phyloP scores from a whole-genome alignment of 53 echinoderm and acorn worm species.

The Patiria pectinifera region DNA sequence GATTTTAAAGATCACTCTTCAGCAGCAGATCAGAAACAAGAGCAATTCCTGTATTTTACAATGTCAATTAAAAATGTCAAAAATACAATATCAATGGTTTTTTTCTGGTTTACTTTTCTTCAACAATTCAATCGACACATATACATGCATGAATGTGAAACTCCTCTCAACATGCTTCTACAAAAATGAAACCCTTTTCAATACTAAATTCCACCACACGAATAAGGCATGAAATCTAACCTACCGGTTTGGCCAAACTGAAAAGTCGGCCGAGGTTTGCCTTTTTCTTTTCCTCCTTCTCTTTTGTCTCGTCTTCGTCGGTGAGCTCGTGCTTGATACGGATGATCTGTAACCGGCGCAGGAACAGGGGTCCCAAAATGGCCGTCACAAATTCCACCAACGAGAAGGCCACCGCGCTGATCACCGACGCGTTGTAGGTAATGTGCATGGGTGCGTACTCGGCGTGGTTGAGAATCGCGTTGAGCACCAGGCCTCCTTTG shows the following conservation, averaged over 20 bases:
- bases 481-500: slow-evolving; percentile 87
- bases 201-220: too few relatives aligned
- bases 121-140: too few relatives aligned
- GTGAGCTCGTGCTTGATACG: slow-evolving; percentile 78
- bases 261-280: slow-evolving; percentile 77
- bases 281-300: slow-evolving; percentile 55
- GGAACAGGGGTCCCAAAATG: slow-evolving; percentile 66
- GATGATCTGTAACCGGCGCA: slow-evolving; percentile 74
- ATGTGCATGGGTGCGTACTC: slow-evolving; percentile 77
- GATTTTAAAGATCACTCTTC: too few relatives aligned
- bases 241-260: slow-evolving; percentile 81
- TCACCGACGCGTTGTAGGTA: slow-evolving; percentile 85
- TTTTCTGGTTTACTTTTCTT: too few relatives aligned
- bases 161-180: too few relatives aligned
- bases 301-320: slow-evolving; percentile 65
- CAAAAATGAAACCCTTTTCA: too few relatives aligned
- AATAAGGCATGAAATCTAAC: not conserved
- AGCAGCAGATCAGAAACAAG: slow-evolving; percentile 63
- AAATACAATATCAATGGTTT: too few relatives aligned
- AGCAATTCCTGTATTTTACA: slow-evolving; percentile 68
- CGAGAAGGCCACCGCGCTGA: slow-evolving; percentile 81
- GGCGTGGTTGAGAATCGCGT: slow-evolving; percentile 64
- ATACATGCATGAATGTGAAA: too few relatives aligned
- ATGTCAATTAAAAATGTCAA: too few relatives aligned
- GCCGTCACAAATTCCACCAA: slow-evolving; percentile 75